Base-by-base conservation (phyloP, 2,888 invertebrate genomes). In the Fabriciana adippe region DNA sequence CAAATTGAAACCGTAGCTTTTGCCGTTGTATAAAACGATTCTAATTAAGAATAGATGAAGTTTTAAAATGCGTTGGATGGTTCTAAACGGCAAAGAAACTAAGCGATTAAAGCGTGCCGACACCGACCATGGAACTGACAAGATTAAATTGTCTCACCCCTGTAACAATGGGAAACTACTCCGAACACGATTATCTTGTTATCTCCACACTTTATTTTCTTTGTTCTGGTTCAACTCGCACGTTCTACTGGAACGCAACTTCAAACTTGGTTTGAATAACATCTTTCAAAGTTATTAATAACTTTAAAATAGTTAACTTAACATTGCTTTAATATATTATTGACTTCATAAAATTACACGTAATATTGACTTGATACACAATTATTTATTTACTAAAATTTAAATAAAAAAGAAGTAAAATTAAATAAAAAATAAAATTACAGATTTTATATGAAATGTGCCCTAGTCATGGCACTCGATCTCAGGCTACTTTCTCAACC, bases 121-220 rank as follows among this genome's bases (percentile, higher is more conserved):
- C 75, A 79, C 60, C 66, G 78, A 79, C 79, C 81, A 79, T 80
- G 85, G 80, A 84, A 81, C 81, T 83, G 83, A 80, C 86, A 81
- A 85, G 87, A 88, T 87, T 87, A 88, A 89, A 88, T 88, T 88
- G 88, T 87, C 85, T 83, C 82, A 81, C 83, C 82, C 80, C 78
- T 85, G 84, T 88, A 83, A 81, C 84, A 83, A 84, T 82, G 80
- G 82, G 79, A 82, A 86, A 87, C 83, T 87, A 84, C 74, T 72
- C 66, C 63, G 79, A 81, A 83, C 79, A 76, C 83, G 81, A 87
- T 89, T 87, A 88, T 86, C 84, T 85, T 85, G 86, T 87, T 89
- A 85, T 83, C 82, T 83, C 79, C 80, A 76, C 79, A 83, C 77
- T 81, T 83, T 82, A 81, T 84, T 81, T 77, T 75, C 74, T 75